A percentile compares a stretch with the other conserved stretches of the same genome.
phyloP scores from a whole-genome alignment of 2,797 vertebrate genomes.

The Tapirus indicus region DNA sequence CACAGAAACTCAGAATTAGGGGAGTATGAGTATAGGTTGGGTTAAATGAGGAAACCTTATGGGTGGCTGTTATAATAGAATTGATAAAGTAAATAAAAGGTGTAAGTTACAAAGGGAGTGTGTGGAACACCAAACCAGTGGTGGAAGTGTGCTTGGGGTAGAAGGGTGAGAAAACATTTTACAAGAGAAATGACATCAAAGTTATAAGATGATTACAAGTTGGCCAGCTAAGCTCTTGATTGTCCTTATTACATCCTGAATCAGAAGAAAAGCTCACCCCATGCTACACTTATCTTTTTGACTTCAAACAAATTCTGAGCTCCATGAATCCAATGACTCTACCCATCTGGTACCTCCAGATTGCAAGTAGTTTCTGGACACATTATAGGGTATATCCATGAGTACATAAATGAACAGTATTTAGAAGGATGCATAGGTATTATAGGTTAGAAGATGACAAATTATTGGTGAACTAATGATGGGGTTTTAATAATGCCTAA shows the following conservation, averaged over 20 bases:
- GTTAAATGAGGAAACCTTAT: not conserved
- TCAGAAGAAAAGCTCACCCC: not conserved
- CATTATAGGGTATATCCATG: not conserved
- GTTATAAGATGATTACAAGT: not conserved
- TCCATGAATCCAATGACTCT: not conserved
- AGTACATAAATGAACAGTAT: not conserved
- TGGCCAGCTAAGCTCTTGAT: not conserved
- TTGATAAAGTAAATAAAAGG: not conserved
- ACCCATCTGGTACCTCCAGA: not conserved
- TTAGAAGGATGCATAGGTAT: not conserved
- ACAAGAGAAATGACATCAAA: not conserved
- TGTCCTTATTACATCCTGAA: not conserved
- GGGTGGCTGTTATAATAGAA: not conserved
- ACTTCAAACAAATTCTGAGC: not conserved
- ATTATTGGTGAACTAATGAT: not conserved
- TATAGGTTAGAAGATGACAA: not conserved
- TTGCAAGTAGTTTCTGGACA: not conserved
- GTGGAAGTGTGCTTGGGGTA: not conserved
- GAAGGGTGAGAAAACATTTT: not conserved
- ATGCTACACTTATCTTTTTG: not conserved
- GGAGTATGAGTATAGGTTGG: not conserved
- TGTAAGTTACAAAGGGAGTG: not conserved
- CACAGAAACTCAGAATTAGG: not conserved
- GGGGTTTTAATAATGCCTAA: not conserved
- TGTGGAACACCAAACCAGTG: not conserved